Base-by-base conservation (phyloP, 2,888 invertebrate species). In the Hedychridium roseum region DNA sequence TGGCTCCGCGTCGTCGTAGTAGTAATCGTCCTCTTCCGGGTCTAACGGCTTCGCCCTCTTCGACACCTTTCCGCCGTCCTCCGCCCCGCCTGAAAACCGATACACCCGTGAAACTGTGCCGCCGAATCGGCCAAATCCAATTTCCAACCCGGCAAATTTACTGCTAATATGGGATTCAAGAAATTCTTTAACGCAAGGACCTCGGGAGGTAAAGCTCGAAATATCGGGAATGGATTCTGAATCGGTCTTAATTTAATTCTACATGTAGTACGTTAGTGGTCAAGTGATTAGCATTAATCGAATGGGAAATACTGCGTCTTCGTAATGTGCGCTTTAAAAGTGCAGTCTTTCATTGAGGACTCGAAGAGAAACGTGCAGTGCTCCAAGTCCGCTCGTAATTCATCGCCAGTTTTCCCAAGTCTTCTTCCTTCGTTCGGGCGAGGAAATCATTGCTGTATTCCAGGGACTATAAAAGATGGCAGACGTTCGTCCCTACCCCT, bases 31-130 rank as follows among this genome's bases (percentile, higher is more conserved):
- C 42, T 77, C 77, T 30, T 71, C 72, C n/a, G 72, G 64, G 43
- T 76, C 73, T 76, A 56, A 78, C 63, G 55, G 80, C 74, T 68
- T 82, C 77, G 83, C 43, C 77, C 84, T 65, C 56, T 78, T 77
- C 38, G 74, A 64, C 55, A 78, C 71, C 46, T 73, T 75, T 73
- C 54, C 80, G 60, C 77, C 4, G 28, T 54, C 51, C 11, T 60
- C 52, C n/a, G 37, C 45, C 14, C 57, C 46, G 9, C 41, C 62
- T 63, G 49, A 27, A 58, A 48, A 39, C 42, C 39, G 23, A 5
- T 23, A 43, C 7, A 7, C 12, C 17, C 28, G 2, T 28, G 26
- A 46, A 40, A 28, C n/a, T n/a, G 26, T 7, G 2, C n/a, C n/a
- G n/a, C n/a, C n/a, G n/a, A n/a, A n/a, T n/a, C n/a, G n/a, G n/a